Conservation (phyloP, 2,113 vertebrate species). For the Pavo muticus region DNA sequence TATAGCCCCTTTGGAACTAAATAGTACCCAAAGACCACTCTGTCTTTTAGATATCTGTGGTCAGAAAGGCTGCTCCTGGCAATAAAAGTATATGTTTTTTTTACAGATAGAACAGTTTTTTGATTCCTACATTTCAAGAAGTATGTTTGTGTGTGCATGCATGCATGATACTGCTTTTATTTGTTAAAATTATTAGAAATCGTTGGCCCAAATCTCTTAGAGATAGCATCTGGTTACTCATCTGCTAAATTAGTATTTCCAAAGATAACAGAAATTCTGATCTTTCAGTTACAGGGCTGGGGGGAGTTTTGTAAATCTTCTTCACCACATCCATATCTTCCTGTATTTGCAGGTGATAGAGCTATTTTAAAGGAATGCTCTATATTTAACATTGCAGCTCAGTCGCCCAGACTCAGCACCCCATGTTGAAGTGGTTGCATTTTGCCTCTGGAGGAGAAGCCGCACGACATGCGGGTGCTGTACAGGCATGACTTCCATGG, state of each 20-base stretch:
- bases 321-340: neutral
- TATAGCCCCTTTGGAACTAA: conserved; percentile 85
- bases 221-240: conserved; percentile 25
- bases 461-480: accelerated
- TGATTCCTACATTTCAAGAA: conserved; percentile 9
- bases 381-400: neutral
- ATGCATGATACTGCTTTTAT: neutral
- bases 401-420: neutral
- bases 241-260: conserved; percentile 35
- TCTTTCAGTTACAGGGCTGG: neutral
- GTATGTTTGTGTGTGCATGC: accelerated
- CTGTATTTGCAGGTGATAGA: neutral
- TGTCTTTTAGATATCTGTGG: conserved; percentile 82
- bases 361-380: neutral
- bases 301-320: neutral
- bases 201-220: conserved; percentile 1
- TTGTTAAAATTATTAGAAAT: conserved; percentile 37
- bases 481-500: neutral
- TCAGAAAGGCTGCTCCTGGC: conserved; percentile 72
- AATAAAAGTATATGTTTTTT: conserved; percentile 1
- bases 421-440: accelerated
- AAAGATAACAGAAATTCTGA: neutral
- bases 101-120: conserved; percentile 13
- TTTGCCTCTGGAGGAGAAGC: neutral
- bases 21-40: conserved; percentile 84